phyloP scores from a whole-genome alignment of 1,140 invertebrate species.

The Saccostrea cuccullata region DNA sequence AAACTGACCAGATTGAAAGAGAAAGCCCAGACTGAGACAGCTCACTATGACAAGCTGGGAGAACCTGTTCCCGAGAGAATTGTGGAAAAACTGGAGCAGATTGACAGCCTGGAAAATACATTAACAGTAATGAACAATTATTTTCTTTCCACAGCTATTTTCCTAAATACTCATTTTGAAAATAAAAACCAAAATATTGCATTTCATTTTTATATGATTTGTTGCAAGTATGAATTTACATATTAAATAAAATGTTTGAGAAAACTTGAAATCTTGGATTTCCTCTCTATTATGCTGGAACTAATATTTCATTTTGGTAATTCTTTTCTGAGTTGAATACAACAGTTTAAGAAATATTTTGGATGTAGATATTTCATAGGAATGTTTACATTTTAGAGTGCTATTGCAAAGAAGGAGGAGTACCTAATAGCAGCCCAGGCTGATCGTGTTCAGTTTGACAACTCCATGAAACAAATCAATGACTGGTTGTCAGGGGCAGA shows the following conservation, averaged over 20 bases:
- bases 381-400: constrained; percentile 56
- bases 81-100: constrained; percentile 69
- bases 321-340: too few relatives aligned
- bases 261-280: too few relatives aligned
- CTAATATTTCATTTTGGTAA: too few relatives aligned
- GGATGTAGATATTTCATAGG: not conserved
- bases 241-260: too few relatives aligned
- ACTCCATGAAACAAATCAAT: constrained; percentile 82
- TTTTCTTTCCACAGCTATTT: not conserved
- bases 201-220: too few relatives aligned
- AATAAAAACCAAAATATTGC: too few relatives aligned
- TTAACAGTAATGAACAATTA: constrained; percentile 77
- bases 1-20: constrained; percentile 65
- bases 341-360: not conserved
- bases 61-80: constrained; percentile 67
- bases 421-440: constrained; percentile 82
- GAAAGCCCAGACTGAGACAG: constrained; percentile 62
- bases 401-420: constrained; percentile 87
- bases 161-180: too few relatives aligned
- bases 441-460: constrained; percentile 83
- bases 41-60: constrained; percentile 65
- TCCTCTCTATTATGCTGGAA: too few relatives aligned
- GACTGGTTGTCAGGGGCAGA: constrained; percentile 92
- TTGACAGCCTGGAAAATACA: constrained; percentile 78
- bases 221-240: too few relatives aligned